phyloP scores from a whole-genome alignment of 2,888 invertebrate genomes.

The Meiosimyza platycephala region DNA sequence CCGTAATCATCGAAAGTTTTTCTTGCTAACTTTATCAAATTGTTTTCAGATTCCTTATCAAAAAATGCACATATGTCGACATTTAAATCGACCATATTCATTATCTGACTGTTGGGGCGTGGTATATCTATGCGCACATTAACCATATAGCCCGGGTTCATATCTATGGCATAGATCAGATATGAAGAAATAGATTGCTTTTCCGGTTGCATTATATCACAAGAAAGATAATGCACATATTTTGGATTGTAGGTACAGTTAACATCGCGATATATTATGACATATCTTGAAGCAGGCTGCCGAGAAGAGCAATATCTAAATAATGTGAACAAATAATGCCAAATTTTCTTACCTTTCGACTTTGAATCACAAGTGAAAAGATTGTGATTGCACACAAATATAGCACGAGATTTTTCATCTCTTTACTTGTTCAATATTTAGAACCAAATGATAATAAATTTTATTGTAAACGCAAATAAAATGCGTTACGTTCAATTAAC shows the following conservation, averaged over 20 bases:
- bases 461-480: too few species aligned
- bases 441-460: too few species aligned
- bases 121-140: neutral
- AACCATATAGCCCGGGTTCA: neutral
- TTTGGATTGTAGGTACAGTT: neutral
- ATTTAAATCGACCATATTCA: neutral
- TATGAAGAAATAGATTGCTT: neutral
- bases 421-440: too few species aligned
- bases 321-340: too few species aligned
- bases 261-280: neutral
- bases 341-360: too few species aligned
- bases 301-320: too few species aligned
- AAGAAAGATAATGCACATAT: neutral
- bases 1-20: neutral
- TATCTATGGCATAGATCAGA: neutral
- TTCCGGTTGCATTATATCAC: neutral
- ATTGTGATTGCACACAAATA: too few species aligned
- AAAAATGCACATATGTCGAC: neutral
- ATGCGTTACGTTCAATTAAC: too few species aligned
- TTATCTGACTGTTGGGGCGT: neutral
- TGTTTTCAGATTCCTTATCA: neutral
- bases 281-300: too few species aligned
- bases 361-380: too few species aligned
- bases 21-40: neutral
- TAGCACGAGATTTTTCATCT: too few species aligned